A percentile compares a stretch with the other conserved stretches of the same genome.
These are phyloP conservation scores for Darevskia nairensis DNA, from an alignment of 2,797 vertebrate species.

Conservation along the genomic window DNA sequence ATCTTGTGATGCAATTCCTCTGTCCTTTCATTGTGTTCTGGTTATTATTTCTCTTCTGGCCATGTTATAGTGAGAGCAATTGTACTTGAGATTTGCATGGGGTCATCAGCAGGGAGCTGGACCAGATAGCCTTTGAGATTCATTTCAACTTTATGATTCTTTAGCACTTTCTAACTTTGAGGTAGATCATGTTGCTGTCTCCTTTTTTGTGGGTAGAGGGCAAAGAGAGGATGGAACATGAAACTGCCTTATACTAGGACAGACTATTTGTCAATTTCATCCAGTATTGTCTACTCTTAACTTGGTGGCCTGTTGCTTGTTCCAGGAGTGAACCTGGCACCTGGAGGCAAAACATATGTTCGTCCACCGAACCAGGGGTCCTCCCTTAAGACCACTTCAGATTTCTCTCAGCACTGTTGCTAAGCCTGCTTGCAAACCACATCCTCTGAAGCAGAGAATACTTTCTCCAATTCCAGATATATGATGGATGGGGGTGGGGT, in stretches of 20 bases:
- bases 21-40: background rate
- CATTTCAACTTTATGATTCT: background rate
- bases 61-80: background rate
- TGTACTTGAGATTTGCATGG: background rate
- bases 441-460: background rate
- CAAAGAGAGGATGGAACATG: background rate
- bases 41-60: background rate
- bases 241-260: background rate
- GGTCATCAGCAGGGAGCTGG: background rate
- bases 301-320: too few relatives aligned
- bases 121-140: background rate
- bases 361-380: background rate
- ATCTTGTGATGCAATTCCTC: background rate
- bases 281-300: background rate
- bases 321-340: background rate
- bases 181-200: background rate
- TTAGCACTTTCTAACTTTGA: background rate
- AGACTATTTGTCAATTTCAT: background rate
- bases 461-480: background rate
- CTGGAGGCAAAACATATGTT: background rate
- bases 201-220: background rate
- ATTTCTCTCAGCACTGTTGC: background rate
- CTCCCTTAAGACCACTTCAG: background rate
- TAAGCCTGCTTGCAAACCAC: background rate
- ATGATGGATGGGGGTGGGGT: background rate